These are phyloP conservation scores for Xiphophorus hellerii DNA, from an alignment of 2,113 vertebrate species.

Conservation along the genomic window DNA sequence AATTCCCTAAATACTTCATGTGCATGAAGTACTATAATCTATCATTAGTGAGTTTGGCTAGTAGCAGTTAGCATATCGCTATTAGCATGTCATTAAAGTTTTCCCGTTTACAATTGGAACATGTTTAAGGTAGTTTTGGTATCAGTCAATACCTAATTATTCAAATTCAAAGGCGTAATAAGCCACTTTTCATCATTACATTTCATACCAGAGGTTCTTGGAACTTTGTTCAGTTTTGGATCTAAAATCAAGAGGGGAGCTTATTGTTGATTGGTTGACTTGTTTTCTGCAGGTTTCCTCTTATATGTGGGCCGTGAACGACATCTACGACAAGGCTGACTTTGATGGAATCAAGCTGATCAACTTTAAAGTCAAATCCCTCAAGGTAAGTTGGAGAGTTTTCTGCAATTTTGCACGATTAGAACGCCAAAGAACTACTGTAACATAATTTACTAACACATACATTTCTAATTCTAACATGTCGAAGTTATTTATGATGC, in stretches of 20 bases:
- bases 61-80: neutral
- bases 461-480: neutral
- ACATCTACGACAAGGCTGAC: conserved; percentile 79
- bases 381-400: conserved; percentile 72
- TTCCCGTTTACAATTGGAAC: neutral
- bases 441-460: neutral
- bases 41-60: neutral
- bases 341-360: conserved; percentile 80
- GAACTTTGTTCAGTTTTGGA: neutral
- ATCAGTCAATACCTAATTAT: neutral
- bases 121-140: neutral
- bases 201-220: no score
- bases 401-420: neutral
- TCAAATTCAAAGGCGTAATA: neutral
- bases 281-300: conserved; percentile 72
- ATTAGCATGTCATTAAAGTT: neutral
- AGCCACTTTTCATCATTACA: neutral
- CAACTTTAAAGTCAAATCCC: conserved; percentile 85
- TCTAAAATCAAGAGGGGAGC: neutral
- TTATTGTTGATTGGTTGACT: neutral
- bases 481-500: neutral
- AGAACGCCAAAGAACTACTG: neutral
- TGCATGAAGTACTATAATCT: neutral
- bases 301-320: conserved; percentile 81
- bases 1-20: no score